phyloP scores from a whole-genome alignment of 2,113 vertebrate genomes.

The Cephalopterus ornatus region DNA sequence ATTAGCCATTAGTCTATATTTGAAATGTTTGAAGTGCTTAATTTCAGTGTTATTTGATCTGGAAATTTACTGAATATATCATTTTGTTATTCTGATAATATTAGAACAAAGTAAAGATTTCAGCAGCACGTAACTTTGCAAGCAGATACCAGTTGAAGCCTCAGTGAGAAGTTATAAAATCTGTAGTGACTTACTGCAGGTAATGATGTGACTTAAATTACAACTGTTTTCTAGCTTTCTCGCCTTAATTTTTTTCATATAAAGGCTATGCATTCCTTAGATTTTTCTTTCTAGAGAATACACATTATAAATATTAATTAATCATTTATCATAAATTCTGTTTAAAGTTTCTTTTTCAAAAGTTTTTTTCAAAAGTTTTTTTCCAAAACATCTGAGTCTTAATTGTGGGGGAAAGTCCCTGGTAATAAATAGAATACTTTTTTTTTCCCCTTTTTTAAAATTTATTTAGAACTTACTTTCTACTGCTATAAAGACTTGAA shows the following conservation, averaged over 20 bases:
- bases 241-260: neutral
- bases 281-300: neutral
- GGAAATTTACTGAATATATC: neutral
- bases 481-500: neutral
- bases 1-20: neutral
- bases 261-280: neutral
- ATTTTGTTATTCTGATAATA: neutral
- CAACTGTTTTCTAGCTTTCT: neutral
- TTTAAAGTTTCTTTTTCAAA: neutral
- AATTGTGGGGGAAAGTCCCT: neutral
- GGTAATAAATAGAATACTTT: neutral
- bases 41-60: neutral
- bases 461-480: neutral
- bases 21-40: neutral
- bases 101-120: neutral
- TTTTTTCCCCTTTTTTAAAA: too few species aligned
- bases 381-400: neutral
- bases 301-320: neutral
- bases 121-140: fast-evolving
- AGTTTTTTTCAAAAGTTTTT: neutral
- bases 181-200: neutral
- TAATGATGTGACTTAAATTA: neutral
- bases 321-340: neutral
- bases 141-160: neutral
- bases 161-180: neutral